A percentile compares a stretch with the other conserved stretches of the same genome.
phyloP scores from a whole-genome alignment of 2,797 vertebrate genomes.

The Otus scops region DNA sequence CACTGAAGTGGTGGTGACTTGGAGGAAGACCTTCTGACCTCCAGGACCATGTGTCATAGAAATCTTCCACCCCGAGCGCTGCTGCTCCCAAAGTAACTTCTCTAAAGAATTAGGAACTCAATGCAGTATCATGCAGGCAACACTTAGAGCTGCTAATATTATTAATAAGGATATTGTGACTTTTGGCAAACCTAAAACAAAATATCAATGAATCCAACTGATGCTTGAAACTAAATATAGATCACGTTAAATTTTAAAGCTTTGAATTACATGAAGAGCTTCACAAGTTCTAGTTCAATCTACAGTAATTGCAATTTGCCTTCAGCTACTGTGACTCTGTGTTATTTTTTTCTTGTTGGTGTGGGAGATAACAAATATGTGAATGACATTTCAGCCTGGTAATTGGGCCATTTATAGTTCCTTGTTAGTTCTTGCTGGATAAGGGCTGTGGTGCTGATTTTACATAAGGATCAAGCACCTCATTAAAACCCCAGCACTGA shows the following conservation, averaged over 20 bases:
- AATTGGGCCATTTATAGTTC: constrained; percentile 65
- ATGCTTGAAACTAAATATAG: constrained; percentile 7
- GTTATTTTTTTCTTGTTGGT: constrained; percentile 64
- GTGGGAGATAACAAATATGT: constrained; percentile 61
- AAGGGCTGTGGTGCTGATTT: constrained; percentile 39
- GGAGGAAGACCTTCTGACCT: not conserved
- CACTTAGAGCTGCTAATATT: not conserved
- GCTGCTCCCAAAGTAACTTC: not conserved
- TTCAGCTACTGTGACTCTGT: constrained; percentile 22
- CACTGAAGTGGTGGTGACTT: not conserved
- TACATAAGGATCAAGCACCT: constrained; percentile 57
- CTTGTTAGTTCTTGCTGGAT: constrained; percentile 53
- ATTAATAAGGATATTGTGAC: not conserved
- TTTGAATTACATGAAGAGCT: constrained; percentile 23
- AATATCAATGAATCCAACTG: not conserved
- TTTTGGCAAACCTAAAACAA: not conserved
- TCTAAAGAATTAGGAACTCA: not conserved
- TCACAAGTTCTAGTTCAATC: constrained; percentile 37
- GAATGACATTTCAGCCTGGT: constrained; percentile 65
- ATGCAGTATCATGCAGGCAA: not conserved
- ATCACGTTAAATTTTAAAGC: constrained; percentile 22
- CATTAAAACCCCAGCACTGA: not conserved
- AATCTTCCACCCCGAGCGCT: not conserved
- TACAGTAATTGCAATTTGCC: constrained; percentile 49
- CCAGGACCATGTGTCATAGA: not conserved